A percentile compares a stretch with the other conserved stretches of the same genome.
phyloP scores from a whole-genome alignment of 2,888 invertebrate genomes.

The Unio delphinus region DNA sequence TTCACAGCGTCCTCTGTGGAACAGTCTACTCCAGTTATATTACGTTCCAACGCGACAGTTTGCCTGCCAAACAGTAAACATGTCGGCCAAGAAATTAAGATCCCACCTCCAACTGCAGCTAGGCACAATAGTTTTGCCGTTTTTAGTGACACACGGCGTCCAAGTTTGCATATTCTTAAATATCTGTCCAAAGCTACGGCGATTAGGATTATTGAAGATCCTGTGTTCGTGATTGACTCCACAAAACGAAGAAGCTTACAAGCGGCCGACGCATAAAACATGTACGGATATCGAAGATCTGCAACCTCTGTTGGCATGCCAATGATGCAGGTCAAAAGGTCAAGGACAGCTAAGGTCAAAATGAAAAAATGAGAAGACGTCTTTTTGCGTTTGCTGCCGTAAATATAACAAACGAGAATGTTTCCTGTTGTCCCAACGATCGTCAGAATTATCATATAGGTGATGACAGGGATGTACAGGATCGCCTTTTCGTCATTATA shows the following conservation, averaged over 20 bases:
- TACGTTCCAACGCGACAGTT: conserved; percentile 39
- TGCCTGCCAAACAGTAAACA: conserved; percentile 56
- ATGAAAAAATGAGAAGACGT: conserved; percentile 64
- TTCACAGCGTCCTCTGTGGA: conserved; percentile 59
- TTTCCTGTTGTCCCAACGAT: conserved; percentile 58
- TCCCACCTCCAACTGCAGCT: conserved; percentile 48
- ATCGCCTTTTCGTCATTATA: conserved; percentile 56
- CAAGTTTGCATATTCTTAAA: conserved; percentile 58
- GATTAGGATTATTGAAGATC: conserved; percentile 59
- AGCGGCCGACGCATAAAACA: conserved; percentile 58
- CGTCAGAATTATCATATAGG: conserved; percentile 53
- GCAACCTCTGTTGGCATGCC: conserved; percentile 65
- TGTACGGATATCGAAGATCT: conserved; percentile 60
- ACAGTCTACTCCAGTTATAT: conserved; percentile 53
- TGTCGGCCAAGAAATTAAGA: conserved; percentile 57
- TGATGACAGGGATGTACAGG: conserved; percentile 59
- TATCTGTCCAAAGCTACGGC: conserved; percentile 61
- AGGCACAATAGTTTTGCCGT: conserved; percentile 53
- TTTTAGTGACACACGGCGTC: conserved; percentile 51
- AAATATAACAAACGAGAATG: conserved; percentile 57
- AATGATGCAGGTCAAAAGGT: conserved; percentile 60
- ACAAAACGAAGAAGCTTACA: conserved; percentile 62
- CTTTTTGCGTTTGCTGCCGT: conserved; percentile 50
- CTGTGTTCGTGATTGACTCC: conserved; percentile 60
- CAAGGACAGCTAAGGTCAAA: conserved; percentile 55